Base-by-base conservation (phyloP, 2,797 vertebrate genomes). In the Peromyscus aztecus region DNA sequence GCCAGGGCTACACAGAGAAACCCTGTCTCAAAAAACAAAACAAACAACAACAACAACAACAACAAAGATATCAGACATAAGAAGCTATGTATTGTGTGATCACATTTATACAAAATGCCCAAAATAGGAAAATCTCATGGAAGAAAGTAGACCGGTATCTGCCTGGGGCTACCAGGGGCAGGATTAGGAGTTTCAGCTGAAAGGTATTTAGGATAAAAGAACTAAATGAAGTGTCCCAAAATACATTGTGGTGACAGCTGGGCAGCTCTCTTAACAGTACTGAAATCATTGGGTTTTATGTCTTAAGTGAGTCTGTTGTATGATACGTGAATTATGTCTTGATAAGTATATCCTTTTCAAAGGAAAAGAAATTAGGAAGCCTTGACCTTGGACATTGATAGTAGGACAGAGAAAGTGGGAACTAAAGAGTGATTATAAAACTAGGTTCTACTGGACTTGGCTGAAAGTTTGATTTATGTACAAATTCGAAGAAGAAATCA, bases 401-500 rank as follows among this genome's bases (percentile, higher is more conserved):
- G 59, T 52, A 57, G 17, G 57, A 69, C 46, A 57, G 59, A 87
- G 46, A 19, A 86, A 7, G 14, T 13, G 75, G 63, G 89, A 85
- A 24, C 61, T 93, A 80, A 59, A 92, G 71, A 73, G 63, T n/a
- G 19, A 65, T 73, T 34, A 89, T 7, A 59, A 43, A 87, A 65
- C 40, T 90, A 37, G 61, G 85, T 89, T 83, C 81, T 59, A 8
- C 40, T 85, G 37, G 37, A 85, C 71, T 96, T 91, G 55, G 65
- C 57, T 93, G 61, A 97, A 96, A 94, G 67, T 90, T 75, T 94
- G 40, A 84, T 84, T 76, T 69, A 87, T 73, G 76, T 46, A 81
- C 37, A 94, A 77, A 40, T 67, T 65, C 82, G 17, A 96, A 97
- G 34, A 89, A 90, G 61, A 88, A 97, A 87, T 90, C 40, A 92